phyloP scores from a whole-genome alignment of 92 coral and sea anemone genomes.

The Blastomussa wellsi region DNA sequence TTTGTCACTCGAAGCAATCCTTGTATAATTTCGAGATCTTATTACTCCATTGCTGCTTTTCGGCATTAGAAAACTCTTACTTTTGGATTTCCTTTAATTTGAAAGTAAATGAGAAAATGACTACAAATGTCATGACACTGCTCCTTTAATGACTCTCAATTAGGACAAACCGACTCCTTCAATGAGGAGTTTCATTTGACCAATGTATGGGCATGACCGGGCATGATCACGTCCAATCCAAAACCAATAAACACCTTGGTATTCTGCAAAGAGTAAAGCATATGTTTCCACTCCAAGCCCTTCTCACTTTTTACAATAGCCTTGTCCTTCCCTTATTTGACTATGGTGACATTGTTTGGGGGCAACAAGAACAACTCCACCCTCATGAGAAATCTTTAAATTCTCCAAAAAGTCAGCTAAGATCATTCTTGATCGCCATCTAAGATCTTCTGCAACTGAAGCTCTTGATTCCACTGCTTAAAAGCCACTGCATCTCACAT shows the following conservation, averaged over 20 bases:
- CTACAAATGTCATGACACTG: too few species aligned
- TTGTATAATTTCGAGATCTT: too few species aligned
- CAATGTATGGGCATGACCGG: not conserved
- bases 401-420: conserved; percentile 22
- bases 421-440: conserved; percentile 23
- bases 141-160: too few species aligned
- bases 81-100: too few species aligned
- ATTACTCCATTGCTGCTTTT: too few species aligned
- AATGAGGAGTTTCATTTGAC: too few species aligned
- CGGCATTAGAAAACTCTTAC: too few species aligned
- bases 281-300: conserved; percentile 4
- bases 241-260: not conserved
- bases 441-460: conserved; percentile 25
- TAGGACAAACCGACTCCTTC: too few species aligned
- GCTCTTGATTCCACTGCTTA: conserved; percentile 17
- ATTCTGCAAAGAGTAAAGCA: not conserved
- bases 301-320: not conserved
- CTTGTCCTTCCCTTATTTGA: conserved; percentile 9
- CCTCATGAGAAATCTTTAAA: too few species aligned
- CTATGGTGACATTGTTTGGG: conserved; percentile 3
- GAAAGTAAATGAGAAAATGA: too few species aligned
- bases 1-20: too few species aligned
- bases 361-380: not conserved
- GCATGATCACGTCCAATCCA: conserved; percentile 1
- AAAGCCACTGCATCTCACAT: conserved; percentile 20